Conservation (phyloP, 2,888 invertebrate species). For the Gasteruption jaculator region DNA sequence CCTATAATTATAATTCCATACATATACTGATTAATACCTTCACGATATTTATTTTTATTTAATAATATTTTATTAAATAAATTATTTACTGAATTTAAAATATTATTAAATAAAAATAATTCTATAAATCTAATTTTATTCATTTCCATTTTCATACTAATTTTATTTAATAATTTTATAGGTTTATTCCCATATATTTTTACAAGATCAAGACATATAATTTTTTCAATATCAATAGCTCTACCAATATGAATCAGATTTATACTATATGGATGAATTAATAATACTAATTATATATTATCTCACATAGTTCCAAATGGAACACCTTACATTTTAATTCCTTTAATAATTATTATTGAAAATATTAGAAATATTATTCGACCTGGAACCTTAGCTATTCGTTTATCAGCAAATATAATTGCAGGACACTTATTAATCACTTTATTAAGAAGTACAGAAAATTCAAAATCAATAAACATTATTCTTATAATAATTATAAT, state of each 20-base stretch:
- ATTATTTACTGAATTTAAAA: conserved; percentile 50
- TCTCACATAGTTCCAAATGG: conserved; percentile 67
- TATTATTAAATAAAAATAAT: conserved; percentile 58
- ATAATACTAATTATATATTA: conserved; percentile 62
- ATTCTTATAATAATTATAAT: conserved; percentile 39
- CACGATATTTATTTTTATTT: conserved; percentile 59
- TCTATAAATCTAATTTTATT: conserved; percentile 56
- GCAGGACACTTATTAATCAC: conserved; percentile 68
- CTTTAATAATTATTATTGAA: conserved; percentile 74
- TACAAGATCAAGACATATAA: conserved; percentile 64
- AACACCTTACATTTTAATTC: conserved; percentile 62
- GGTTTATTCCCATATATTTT: conserved; percentile 71
- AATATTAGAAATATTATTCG: conserved; percentile 70
- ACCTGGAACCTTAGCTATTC: conserved; percentile 65
- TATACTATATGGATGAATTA: conserved; percentile 64
- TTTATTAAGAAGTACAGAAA: conserved; percentile 55
- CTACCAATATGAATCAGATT: conserved; percentile 63
- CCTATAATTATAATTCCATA: conserved; percentile 55
- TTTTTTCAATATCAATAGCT: conserved; percentile 60
- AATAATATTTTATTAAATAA: not conserved
- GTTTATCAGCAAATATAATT: conserved; percentile 74
- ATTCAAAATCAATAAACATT: too few relatives aligned
- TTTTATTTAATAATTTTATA: conserved; percentile 64
- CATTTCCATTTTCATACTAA: conserved; percentile 20
- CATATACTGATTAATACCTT: conserved; percentile 49